Percentiles rank a stretch among this genome's conserved stretches.
phyloP scores from a whole-genome alignment of 92 coral and sea anemone species.

The Phenganax stokvisi region DNA sequence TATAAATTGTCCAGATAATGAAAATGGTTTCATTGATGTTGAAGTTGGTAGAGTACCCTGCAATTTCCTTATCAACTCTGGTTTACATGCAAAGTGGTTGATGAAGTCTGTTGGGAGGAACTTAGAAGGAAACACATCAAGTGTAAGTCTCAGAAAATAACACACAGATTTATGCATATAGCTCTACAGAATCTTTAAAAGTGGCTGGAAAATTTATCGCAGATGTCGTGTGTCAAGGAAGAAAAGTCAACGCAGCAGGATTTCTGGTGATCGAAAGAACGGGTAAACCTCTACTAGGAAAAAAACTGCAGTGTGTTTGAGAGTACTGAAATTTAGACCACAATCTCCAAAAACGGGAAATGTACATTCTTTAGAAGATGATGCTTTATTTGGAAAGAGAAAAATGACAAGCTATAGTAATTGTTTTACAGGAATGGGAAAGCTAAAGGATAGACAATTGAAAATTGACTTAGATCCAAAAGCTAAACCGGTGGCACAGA shows the following conservation, averaged over 20 bases:
- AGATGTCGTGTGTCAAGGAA: slow-evolving; percentile 30
- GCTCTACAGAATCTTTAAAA: slow-evolving; percentile 33
- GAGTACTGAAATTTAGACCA: neutral
- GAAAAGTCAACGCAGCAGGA: slow-evolving; percentile 42
- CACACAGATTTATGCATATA: slow-evolving; percentile 31
- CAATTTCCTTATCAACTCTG: neutral
- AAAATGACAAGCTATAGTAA: neutral
- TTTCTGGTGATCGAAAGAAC: slow-evolving; percentile 46
- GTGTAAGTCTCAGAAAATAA: slow-evolving; percentile 36
- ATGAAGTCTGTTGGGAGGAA: neutral
- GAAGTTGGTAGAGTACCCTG: neutral
- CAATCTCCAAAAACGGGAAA: neutral
- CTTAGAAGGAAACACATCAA: slow-evolving; percentile 6
- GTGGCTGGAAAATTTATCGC: slow-evolving; percentile 35
- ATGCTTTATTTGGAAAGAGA: neutral
- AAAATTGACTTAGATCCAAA: slow-evolving; percentile 1
- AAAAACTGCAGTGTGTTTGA: slow-evolving; percentile 16
- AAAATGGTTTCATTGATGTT: neutral
- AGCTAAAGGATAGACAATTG: slow-evolving; percentile 21
- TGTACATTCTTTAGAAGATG: neutral
- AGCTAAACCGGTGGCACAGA: slow-evolving; percentile 33
- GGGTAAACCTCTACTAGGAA: slow-evolving; percentile 31
- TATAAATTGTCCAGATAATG: neutral
- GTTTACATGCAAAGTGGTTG: slow-evolving; percentile 1
- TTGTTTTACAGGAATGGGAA: slow-evolving; percentile 18